Evolutionary conservation across 2,888 invertebrate genomes (phyloP), one percentile per base, ranked within the genome.

Genomic region (Pardosa pseudoannulata): DNA sequence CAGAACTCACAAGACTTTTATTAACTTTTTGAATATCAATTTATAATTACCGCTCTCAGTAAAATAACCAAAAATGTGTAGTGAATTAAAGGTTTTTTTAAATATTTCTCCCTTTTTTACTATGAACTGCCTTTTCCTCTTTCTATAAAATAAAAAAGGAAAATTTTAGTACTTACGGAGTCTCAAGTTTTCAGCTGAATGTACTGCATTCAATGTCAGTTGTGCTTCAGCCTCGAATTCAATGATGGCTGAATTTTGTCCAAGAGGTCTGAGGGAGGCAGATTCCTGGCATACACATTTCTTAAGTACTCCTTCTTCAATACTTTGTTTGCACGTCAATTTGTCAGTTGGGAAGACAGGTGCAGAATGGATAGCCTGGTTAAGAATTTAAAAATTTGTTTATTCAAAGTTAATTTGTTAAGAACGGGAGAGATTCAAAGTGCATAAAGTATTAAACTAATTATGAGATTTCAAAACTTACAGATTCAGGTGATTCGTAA

Each of bases 221-320:
- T 85, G 32, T 28, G 79, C 31, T n/a, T 29, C 28, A 50, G 79
- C 85, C 62, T 79, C 73, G 16, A 79, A 79, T 39, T 85, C 64
- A 39, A 79, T 56, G 39, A 79, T 13, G 36, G 50, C 68, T 23
- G 41, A 50, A 1, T 56, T 41, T 16, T 79, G 13, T 19, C 62
- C 68, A 23, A 85, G 7, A 7, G 85, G 85, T 32, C 72, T 74
- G n/a, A 82, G 64, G 23, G 56, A 27, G 27, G 71, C 75, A 31
- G 16, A n/a, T 68, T 85, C 85, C 31, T 50, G 39, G 62, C 85
- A 85, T 5, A 29, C 5, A 0, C 50, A 56, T 5, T 11, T 50
- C 29, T 67, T 67, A 13, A 78, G 64, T 9, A 79, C 23, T n/a
- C 71, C 41, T 9, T 39, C 32, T 56, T 72, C 67, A 67, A 85